Base-by-base conservation (phyloP, 2,888 invertebrate species). In the Xiphydria camelus region DNA sequence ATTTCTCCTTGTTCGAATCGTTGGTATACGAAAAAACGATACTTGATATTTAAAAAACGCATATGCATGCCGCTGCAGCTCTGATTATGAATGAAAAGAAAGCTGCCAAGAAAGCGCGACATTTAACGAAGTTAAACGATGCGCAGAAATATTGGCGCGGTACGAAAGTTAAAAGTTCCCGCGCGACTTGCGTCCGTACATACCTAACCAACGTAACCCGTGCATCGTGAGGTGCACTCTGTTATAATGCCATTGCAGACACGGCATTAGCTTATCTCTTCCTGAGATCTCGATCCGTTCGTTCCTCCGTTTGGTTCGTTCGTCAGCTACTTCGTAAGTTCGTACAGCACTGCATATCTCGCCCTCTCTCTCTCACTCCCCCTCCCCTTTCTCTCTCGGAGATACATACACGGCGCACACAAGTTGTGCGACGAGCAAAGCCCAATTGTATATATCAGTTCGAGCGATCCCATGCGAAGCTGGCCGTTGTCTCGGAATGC, bases 181-280 rank as follows among this genome's bases (percentile, higher is more conserved):
- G n/a, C n/a, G n/a, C n/a, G n/a, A n/a, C n/a, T n/a, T n/a, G n/a
- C n/a, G n/a, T n/a, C n/a, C n/a, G n/a, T n/a, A n/a, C 12, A 14
- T 29, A 29, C 15, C 15, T 29, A 29, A 4, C 12, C 12, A 12
- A 14, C 4, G 14, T 29, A 12, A 29, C 14, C 6, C 9, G 9
- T 29, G 29, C 29, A 29, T 14, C 6, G 12, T 7, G 17, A 3
- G 12, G 10, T 6, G 14, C 17, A 48, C 49, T 47, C 57, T 55
- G 57, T 64, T 62, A 64, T 56, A 64, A 60, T 60, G 60, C 60
- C 53, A 57, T 55, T 54, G 60, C 55, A 50, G 56, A 56, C 59
- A 51, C 50, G 57, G 55, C 61, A 64, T 65, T 64, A 62, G 59
- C 65, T 62, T 66, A 68, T 68, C 69, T 51, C 33, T 33, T 38